Conservation (phyloP, 2,888 invertebrate species). For the Ophion slaviceki region DNA sequence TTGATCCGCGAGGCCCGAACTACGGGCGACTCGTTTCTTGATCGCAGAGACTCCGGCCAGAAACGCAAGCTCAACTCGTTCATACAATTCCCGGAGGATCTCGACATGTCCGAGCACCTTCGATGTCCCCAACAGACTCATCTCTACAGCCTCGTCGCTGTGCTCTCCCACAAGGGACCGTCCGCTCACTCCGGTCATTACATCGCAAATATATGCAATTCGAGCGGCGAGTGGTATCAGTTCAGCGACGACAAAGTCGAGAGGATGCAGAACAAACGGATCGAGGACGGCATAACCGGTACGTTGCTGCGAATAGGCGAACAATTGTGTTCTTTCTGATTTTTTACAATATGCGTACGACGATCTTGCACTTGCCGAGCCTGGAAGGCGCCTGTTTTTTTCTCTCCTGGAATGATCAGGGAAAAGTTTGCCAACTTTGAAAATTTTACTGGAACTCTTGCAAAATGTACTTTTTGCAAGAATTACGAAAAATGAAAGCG, state of each 20-base stretch:
- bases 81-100: slow-evolving; percentile 86
- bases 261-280: slow-evolving; percentile 82
- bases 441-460: too few species aligned
- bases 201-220: slow-evolving; percentile 83
- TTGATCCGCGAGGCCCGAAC: slow-evolving; percentile 61
- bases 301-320: background rate
- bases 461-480: too few species aligned
- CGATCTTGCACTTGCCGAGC: too few species aligned
- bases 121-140: slow-evolving; percentile 77
- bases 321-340: background rate
- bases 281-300: slow-evolving; percentile 80
- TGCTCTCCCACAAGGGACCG: slow-evolving; percentile 87
- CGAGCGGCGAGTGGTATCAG: slow-evolving; percentile 86
- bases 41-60: slow-evolving; percentile 84
- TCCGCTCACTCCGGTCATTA: slow-evolving; percentile 89
- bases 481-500: too few species aligned
- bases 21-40: slow-evolving; percentile 65
- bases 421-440: too few species aligned
- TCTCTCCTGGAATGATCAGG: too few species aligned
- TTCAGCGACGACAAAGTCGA: slow-evolving; percentile 87
- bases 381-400: too few species aligned
- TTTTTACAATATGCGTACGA: background rate
- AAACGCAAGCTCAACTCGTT: slow-evolving; percentile 86
- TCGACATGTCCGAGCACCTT: slow-evolving; percentile 86
- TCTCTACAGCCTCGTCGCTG: slow-evolving; percentile 86